phyloP scores from a whole-genome alignment of 2,888 invertebrate genomes.

The Drosophila gaucha region DNA sequence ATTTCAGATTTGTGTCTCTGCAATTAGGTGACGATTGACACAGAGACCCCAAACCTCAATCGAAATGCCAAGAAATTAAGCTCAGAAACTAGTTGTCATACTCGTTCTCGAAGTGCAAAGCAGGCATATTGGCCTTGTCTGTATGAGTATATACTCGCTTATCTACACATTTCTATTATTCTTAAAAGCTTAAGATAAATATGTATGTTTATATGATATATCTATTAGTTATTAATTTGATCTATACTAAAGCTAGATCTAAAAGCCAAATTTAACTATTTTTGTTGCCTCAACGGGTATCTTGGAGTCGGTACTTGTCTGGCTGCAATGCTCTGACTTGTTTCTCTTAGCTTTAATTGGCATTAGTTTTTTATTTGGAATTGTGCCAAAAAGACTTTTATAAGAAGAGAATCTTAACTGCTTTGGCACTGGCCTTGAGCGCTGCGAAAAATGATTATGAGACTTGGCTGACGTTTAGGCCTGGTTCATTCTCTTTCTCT shows the following conservation, averaged over 20 bases:
- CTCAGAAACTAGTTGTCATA: constrained; percentile 30
- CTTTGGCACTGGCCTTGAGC: constrained; percentile 68
- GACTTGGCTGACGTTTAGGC: constrained; percentile 10
- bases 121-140: neutral
- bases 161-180: too few relatives aligned
- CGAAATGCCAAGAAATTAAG: constrained; percentile 22
- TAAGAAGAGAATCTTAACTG: constrained; percentile 61
- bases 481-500: constrained; percentile 29
- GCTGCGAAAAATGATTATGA: constrained; percentile 49
- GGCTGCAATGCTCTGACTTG: neutral
- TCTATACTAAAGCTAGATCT: neutral
- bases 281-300: neutral
- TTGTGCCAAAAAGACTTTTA: constrained; percentile 65
- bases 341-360: constrained; percentile 8
- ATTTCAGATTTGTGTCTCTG: constrained; percentile 40
- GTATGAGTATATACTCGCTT: neutral
- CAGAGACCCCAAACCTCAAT: constrained; percentile 45
- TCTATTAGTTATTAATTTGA: neutral
- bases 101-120: neutral
- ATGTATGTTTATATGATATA: neutral
- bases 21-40: constrained; percentile 47
- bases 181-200: too few relatives aligned
- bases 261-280: neutral
- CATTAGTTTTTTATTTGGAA: constrained; percentile 24
- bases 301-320: neutral